Base-by-base conservation (phyloP, 2,113 vertebrate species). In the Tapirus terrestris region DNA sequence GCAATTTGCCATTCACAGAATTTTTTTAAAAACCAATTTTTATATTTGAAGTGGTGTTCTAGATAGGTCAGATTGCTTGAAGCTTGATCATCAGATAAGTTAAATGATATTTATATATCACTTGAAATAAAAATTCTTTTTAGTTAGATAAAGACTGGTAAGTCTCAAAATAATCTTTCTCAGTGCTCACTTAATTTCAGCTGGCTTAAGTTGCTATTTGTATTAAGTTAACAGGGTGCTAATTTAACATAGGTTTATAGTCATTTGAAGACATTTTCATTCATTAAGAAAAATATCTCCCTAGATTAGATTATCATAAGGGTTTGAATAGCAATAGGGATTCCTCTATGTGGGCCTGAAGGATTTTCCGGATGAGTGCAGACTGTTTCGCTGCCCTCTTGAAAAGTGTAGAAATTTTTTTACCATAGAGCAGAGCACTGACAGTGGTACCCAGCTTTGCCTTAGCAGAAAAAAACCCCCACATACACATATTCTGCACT, bases 171-270 rank as follows among this genome's bases (percentile, higher is more conserved):
- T 96, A 96, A 96, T 96, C 94, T 96, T 96, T 96, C 82, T 81
- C 51, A 68, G 83, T 76, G 93, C 96, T 97, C 87, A 97, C 96
- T 96, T 98, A 95, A 97, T 95, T 96, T 97, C 92, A 90, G 79
- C 93, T 97, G 97, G 84, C 75, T 97, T 96, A 97, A 92, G 87
- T 97, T 88, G 90, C 60, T 97, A 97, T 98, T 97, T 97, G 94
- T 97, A 96, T 97, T 97, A 98, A 97, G 94, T 93, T 98, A 98
- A 98, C 67, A 85, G 89, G 94, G 95, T 95, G 89, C 96, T 98
- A 96, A 98, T 97, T 92, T 97, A 97, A 95, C 96, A 97, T 96
- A 97, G 93, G 95, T 97, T 81, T 97, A 96, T 97, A 96, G 96
- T 94, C 93, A 84, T 96, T 97, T 90, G 89, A 96, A 97, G 86